Evolutionary conservation across 2,888 invertebrate genomes (phyloP).

Genomic region (Meta bourneti): DNA sequence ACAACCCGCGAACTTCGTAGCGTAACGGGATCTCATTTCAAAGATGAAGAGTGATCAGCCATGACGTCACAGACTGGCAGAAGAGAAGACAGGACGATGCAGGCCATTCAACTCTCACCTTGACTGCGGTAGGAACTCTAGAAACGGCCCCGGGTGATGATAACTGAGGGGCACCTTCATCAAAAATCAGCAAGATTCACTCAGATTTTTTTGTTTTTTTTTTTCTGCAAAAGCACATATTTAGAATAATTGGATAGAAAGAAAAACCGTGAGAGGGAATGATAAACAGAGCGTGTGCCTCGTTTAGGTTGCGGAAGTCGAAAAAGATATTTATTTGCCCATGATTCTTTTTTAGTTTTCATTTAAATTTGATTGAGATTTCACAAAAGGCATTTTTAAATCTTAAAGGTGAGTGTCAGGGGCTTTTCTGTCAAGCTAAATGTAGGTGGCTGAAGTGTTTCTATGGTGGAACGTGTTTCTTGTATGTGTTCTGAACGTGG

Average conservation of each 20-base stretch:
- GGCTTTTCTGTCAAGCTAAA: no score
- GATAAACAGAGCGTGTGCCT: not conserved
- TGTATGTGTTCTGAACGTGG: no score
- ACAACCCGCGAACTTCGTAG: slow-evolving; percentile 32
- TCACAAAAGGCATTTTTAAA: no score
- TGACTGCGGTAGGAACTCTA: slow-evolving; percentile 43
- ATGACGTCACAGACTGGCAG: slow-evolving; percentile 59
- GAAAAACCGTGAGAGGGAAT: not conserved
- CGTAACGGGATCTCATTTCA: slow-evolving; percentile 58
- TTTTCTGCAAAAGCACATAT: slow-evolving; percentile 7
- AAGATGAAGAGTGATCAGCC: slow-evolving; percentile 49
- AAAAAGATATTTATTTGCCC: not conserved
- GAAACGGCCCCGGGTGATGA: slow-evolving; percentile 42
- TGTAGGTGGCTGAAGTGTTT: no score
- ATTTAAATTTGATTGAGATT: no score
- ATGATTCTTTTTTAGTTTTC: no score
- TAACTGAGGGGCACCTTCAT: slow-evolving; percentile 36
- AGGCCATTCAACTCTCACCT: slow-evolving; percentile 74
- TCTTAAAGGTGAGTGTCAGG: no score
- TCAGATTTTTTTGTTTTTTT: not conserved
- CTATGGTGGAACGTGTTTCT: no score
- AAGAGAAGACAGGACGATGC: slow-evolving; percentile 60
- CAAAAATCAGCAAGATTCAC: slow-evolving; percentile 35
- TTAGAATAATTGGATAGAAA: slow-evolving; percentile 27
- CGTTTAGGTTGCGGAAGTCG: not conserved